These are phyloP conservation scores for Eustalomyia histrio DNA, from an alignment of 2,888 invertebrate genomes.

Conservation along the genomic window DNA sequence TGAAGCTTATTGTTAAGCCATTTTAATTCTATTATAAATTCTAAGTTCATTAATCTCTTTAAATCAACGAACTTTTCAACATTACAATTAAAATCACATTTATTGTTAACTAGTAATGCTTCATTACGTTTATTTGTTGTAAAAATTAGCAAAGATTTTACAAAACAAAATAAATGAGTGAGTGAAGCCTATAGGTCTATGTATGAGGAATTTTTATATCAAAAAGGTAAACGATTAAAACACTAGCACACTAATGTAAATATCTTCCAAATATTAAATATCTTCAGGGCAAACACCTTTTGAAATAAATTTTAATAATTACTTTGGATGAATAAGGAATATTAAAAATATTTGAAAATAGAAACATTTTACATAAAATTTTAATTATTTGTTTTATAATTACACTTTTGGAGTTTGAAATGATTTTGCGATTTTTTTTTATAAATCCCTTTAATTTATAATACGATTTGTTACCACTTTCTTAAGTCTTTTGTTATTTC, in stretches of 20 bases:
- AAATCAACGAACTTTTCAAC: not conserved
- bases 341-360: not conserved
- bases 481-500: no score
- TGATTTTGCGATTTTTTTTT: no score
- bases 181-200: not conserved
- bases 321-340: not conserved
- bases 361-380: no score
- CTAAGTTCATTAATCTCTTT: slow-evolving; percentile 16
- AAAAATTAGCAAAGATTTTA: slow-evolving; percentile 1
- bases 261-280: not conserved
- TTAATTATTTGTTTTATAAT: no score
- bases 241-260: not conserved
- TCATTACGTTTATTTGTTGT: slow-evolving; percentile 1
- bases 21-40: slow-evolving; percentile 17
- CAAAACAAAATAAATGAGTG: slow-evolving; percentile 1
- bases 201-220: not conserved
- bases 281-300: slow-evolving; percentile 33
- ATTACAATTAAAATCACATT: slow-evolving; percentile 26
- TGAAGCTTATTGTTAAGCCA: no score
- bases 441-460: no score
- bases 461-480: no score
- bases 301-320: not conserved
- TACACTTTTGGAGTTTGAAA: no score
- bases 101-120: not conserved
- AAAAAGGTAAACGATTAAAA: not conserved